Percentiles rank a stretch among this genome's conserved stretches.
phyloP scores from a whole-genome alignment of 53 echinoderm and acorn worm species.

The Holothuria scabra region DNA sequence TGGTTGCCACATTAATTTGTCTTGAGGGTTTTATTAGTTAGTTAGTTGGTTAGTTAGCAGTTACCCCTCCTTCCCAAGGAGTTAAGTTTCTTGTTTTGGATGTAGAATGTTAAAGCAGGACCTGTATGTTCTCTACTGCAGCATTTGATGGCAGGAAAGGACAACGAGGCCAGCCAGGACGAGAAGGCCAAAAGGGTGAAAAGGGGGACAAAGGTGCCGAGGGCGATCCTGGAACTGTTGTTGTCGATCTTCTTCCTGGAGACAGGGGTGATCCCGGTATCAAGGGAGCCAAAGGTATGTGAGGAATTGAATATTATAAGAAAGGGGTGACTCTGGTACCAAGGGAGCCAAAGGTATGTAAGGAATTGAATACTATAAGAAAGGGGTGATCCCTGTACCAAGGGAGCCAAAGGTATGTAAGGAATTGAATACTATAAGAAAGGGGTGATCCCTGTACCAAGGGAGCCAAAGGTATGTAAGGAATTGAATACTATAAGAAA shows the following conservation, averaged over 20 bases:
- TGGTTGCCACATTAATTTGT: too few species aligned
- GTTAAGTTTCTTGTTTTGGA: not conserved
- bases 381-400: slow-evolving; percentile 24
- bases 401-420: slow-evolving; percentile 50
- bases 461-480: slow-evolving; percentile 49
- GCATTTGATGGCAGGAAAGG: slow-evolving; percentile 54
- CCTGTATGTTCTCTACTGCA: not conserved
- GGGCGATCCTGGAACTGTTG: slow-evolving; percentile 46
- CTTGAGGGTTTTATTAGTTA: too few species aligned
- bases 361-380: too few species aligned
- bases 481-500: too few species aligned
- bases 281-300: slow-evolving; percentile 48
- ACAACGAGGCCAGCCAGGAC: slow-evolving; percentile 36
- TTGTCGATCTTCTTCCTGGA: not conserved
- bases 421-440: too few species aligned
- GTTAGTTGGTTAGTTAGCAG: not conserved
- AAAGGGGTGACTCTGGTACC: slow-evolving; percentile 35
- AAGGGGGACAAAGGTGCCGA: slow-evolving; percentile 60
- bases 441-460: slow-evolving; percentile 24
- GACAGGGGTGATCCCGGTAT: slow-evolving; percentile 40
- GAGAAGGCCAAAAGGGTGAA: slow-evolving; percentile 33
- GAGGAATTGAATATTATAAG: too few species aligned
- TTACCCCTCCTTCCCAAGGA: not conserved
- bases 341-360: slow-evolving; percentile 48
- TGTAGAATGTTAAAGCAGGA: not conserved